These are phyloP conservation scores for Drosophila carrolli DNA, from an alignment of 1,140 invertebrate genomes.

Conservation along the genomic window DNA sequence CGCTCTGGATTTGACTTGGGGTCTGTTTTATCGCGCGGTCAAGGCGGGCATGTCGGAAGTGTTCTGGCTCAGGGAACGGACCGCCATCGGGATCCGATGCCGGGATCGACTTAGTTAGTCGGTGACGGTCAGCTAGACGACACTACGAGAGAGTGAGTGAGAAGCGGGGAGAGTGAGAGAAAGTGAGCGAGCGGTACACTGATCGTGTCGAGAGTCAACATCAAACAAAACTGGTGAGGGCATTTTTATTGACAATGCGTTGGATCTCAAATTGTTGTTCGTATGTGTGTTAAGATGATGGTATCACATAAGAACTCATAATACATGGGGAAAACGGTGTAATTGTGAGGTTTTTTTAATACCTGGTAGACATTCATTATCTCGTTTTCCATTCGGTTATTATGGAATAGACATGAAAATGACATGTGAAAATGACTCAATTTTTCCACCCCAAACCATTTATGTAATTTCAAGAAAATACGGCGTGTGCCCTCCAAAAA, in stretches of 20 bases:
- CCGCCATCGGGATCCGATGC: slow-evolving; percentile 17
- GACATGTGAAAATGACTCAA: slow-evolving; percentile 11
- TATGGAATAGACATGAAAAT: not conserved
- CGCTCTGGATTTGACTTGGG: slow-evolving; percentile 36
- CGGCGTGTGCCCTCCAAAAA: slow-evolving; percentile 27
- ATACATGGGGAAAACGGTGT: slow-evolving; percentile 20
- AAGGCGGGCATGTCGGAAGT: slow-evolving; percentile 54
- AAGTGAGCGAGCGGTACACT: slow-evolving; percentile 8
- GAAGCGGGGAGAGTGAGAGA: slow-evolving; percentile 11
- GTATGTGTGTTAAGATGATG: slow-evolving; percentile 32
- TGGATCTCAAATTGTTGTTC: slow-evolving; percentile 32
- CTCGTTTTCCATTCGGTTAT: slow-evolving; percentile 14
- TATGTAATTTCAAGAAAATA: slow-evolving; percentile 36
- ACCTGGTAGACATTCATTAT: slow-evolving; percentile 30
- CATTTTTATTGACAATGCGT: slow-evolving; percentile 48
- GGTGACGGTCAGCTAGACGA: slow-evolving; percentile 47
- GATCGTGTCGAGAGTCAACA: slow-evolving; percentile 20
- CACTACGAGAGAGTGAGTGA: slow-evolving; percentile 18
- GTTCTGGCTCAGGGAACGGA: slow-evolving; percentile 18
- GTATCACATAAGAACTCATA: slow-evolving; percentile 38
- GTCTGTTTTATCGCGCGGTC: slow-evolving; percentile 62
- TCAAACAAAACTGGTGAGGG: slow-evolving; percentile 67
- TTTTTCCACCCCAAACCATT: slow-evolving; percentile 15
- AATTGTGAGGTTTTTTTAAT: slow-evolving; percentile 34
- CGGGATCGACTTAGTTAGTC: slow-evolving; percentile 65